Base-by-base conservation (phyloP, 2,888 invertebrate species). In the Hetaerina titia region DNA sequence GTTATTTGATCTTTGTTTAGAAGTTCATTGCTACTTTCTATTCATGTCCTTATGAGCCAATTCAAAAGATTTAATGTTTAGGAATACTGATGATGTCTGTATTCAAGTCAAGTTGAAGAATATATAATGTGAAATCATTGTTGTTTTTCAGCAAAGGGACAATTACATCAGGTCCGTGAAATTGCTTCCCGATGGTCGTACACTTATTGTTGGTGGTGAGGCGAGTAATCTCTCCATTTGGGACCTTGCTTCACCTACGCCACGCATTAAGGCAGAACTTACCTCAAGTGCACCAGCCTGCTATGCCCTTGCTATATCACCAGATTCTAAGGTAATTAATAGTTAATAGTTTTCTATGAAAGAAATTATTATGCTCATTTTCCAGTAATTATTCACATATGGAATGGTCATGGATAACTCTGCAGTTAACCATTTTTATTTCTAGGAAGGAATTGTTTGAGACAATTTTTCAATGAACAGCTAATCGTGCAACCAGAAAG, bases 121-220 rank as follows among this genome's bases (percentile, higher is more conserved):
- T 17, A 0, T 69, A 69, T n/a, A 17, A n/a, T 8, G n/a, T n/a
- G 9, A 13, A 95, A 95, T 95, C 95, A 95, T 96, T 95, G 92
- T 95, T 58, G 22, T 69, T 95, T 97, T 97, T 64, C 97, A 98
- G 97, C 99, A 99, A 98, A 97, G 99, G 96, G 99, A 99, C 97
- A 99, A 99, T 97, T 99, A 99, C 97, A 99, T 99, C 96, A 97
- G 99, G 96, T 99, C 99, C 74, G 99, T 99, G 96, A 99, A 99
- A 97, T 97, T 99, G 58, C 97, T 99, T 95, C 99, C 98, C 0
- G 99, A 99, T 96, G 99, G 99, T 2, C 97, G 99, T 95, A 99
- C 99, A 58, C 97, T 99, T 95, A 99, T 99, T 96, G 99, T 99
- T 64, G 99, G 99, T 89, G 99, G 99, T 22, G 99, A 99, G 97